Conservation (phyloP, 2,888 invertebrate species). For the Apamea sordens region DNA sequence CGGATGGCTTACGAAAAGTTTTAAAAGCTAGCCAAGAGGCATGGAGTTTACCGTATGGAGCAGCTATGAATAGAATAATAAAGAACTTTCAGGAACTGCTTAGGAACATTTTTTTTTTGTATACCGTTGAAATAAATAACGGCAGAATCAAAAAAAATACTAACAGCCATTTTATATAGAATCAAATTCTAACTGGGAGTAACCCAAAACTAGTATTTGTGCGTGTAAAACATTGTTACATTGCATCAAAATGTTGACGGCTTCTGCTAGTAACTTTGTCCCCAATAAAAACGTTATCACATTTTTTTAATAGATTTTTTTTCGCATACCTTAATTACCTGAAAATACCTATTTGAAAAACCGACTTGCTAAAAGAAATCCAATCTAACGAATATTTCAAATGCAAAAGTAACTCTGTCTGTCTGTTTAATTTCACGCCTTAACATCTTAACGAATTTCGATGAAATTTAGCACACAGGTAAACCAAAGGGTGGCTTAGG, state of each 20-base stretch:
- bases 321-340: too few relatives aligned
- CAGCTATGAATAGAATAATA: neutral
- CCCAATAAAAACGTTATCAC: too few relatives aligned
- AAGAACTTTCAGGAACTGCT: neutral
- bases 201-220: neutral
- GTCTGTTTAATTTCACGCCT: too few relatives aligned
- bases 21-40: constrained; percentile 19
- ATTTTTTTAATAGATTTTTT: too few relatives aligned
- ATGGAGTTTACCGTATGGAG: neutral
- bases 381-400: too few relatives aligned
- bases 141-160: neutral
- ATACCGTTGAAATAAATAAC: too few relatives aligned
- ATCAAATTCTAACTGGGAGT: neutral
- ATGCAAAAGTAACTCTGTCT: too few relatives aligned
- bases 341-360: too few relatives aligned
- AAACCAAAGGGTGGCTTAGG: neutral
- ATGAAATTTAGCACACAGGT: too few relatives aligned
- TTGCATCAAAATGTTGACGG: neutral
- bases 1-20: constrained; percentile 30
- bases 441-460: too few relatives aligned
- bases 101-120: neutral
- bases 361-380: too few relatives aligned
- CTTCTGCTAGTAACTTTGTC: neutral
- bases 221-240: neutral
- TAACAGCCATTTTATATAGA: neutral